Evolutionary conservation across 2,113 vertebrate species (phyloP), one percentile per base, ranked within the genome.

Genomic region (Archilochus colubris): DNA sequence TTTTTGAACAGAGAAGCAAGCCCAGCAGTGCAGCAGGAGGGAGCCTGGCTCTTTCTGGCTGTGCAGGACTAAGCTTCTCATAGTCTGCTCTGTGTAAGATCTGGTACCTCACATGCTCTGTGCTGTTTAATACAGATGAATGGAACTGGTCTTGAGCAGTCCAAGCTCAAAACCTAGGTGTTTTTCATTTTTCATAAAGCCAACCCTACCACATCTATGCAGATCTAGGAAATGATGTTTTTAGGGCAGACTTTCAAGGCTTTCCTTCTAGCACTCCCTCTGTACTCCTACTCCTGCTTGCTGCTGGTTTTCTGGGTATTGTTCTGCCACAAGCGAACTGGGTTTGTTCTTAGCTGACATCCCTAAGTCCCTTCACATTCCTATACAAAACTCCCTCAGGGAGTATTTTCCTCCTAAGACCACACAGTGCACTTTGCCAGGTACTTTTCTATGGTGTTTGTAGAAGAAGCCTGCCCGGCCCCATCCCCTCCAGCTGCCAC

Each of bases 41-140:
- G 1, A 74, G 25, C 43, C 55, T 30, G 74, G 40, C 31, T 67
- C 31, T 9, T 66, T n/a, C 81, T 77, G 69, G 36, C 46, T 33
- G 43, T 16, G 21, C 50, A 61, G 58, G 15, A 3, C 18, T 38
- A 31, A 64, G 28, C 2, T 17, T 58, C 36, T 19, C 91, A n/a
- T 0, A 43, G 53, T 3, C 11, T 36, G 36, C 27, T 20, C 64
- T 18, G 1, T 5, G 28, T 17, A n/a, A 50, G 28, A n/a, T 23
- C 25, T 63, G 23, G 3, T 12, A 11, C 16, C 23, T 14, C 12
- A 7, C 28, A 20, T n/a, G 33, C 38, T 86, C 43, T 68, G 20
- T 36, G 14, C 3, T 33, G 36, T 7, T 33, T 62, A 33, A 67
- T 24, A 30, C 10, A 61, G 18, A 19, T 5, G 25, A 62, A 58